These are phyloP conservation scores for Lagenorhynchus albirostris DNA, from an alignment of 2,113 vertebrate species.

Conservation along the genomic window DNA sequence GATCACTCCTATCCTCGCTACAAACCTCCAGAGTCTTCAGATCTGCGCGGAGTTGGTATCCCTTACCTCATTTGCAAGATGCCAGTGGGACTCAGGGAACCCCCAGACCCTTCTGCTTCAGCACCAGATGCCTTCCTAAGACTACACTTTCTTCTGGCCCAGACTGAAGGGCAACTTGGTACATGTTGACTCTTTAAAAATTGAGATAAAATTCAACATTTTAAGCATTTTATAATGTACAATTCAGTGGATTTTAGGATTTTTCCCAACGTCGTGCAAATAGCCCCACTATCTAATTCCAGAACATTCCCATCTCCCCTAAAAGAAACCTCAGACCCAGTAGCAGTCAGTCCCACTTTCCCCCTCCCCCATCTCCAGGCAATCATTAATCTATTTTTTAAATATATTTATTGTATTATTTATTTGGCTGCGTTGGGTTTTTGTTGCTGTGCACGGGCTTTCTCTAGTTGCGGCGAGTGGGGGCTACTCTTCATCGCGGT, in stretches of 20 bases:
- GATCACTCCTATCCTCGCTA: neutral
- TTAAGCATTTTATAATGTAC: neutral
- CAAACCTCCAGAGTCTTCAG: neutral
- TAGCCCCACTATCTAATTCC: neutral
- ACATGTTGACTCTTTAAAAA: neutral
- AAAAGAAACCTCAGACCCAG: neutral
- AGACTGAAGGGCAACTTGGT: neutral
- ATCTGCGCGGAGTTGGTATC: fast-evolving
- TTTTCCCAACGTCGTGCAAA: neutral
- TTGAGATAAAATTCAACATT: neutral
- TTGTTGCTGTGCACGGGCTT: no score
- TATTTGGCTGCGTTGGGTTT: no score
- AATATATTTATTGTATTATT: no score
- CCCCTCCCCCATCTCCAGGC: no score
- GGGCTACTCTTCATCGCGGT: no score
- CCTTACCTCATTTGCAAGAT: neutral
- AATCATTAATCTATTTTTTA: neutral
- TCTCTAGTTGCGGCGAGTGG: no score
- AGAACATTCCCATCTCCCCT: neutral
- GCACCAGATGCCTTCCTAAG: neutral
- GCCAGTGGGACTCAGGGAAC: neutral
- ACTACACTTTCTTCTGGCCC: neutral
- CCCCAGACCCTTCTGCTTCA: neutral
- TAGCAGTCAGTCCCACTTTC: neutral
- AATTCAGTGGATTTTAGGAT: neutral